Evolutionary conservation across 64 coral and sea anemone species (phyloP).

Genomic region (Stylophora pistillata): DNA sequence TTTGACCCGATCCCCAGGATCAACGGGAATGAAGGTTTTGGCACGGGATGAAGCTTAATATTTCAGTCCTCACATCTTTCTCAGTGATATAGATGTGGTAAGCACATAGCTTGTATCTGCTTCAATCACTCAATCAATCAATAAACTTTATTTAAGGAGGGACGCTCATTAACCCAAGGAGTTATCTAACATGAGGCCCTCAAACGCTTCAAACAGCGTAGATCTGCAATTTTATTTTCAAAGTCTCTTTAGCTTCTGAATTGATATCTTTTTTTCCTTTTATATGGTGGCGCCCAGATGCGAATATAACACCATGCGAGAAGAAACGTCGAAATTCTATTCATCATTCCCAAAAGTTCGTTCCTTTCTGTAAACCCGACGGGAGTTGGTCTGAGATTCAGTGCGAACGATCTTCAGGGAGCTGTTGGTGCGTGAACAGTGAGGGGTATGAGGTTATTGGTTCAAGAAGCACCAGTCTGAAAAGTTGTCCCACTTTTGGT

Average conservation of each 20-base stretch:
- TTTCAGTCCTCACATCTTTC: too few species aligned
- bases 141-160: too few species aligned
- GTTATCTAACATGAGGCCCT: too few species aligned
- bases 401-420: conserved; percentile 29
- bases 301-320: conserved; percentile 47
- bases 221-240: not conserved
- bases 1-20: too few species aligned
- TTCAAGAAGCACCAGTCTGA: not conserved
- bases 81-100: too few species aligned
- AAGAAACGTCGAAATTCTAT: conserved; percentile 28
- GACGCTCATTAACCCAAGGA: too few species aligned
- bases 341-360: conserved; percentile 15
- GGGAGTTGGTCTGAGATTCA: conserved; percentile 61
- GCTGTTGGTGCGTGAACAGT: conserved; percentile 57
- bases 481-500: conserved; percentile 25
- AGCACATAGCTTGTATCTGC: too few species aligned
- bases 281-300: not conserved
- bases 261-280: not conserved
- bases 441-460: not conserved
- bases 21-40: too few species aligned
- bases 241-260: not conserved
- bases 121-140: too few species aligned
- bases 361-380: conserved; percentile 60
- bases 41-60: too few species aligned
- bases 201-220: too few species aligned